A percentile compares a stretch with the other conserved stretches of the same genome.
phyloP scores from a whole-genome alignment of 2,113 vertebrate species.

The Bubo blakistoni region DNA sequence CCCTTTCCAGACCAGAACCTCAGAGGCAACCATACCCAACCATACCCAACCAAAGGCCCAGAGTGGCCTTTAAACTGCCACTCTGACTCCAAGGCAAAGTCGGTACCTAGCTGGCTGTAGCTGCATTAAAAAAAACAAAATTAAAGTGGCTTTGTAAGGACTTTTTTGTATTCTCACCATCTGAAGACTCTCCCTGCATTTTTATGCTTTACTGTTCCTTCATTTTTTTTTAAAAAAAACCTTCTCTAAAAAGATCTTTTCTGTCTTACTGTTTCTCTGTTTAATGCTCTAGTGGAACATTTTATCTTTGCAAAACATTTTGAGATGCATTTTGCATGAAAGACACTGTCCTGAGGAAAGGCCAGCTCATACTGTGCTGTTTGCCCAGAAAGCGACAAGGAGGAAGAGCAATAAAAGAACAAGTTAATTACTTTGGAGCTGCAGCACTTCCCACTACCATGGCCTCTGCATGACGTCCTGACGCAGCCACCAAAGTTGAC shows the following conservation, averaged over 20 bases:
- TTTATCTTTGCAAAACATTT: background rate
- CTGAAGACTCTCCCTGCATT: background rate
- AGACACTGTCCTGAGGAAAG: background rate
- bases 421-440: constrained; percentile 5
- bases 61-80: background rate
- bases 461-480: background rate
- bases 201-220: background rate
- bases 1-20: background rate
- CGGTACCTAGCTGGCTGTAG: background rate
- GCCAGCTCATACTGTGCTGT: background rate
- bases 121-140: background rate
- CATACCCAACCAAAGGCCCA: too few species aligned
- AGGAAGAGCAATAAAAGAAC: background rate
- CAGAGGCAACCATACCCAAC: background rate
- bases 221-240: background rate
- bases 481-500: background rate
- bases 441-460: background rate
- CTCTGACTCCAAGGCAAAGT: background rate
- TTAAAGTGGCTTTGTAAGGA: background rate
- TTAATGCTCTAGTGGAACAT: background rate
- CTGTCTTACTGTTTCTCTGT: background rate
- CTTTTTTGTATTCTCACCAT: background rate
- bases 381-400: background rate
- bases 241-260: background rate
- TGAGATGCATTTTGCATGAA: background rate